phyloP scores from a whole-genome alignment of 2,888 invertebrate genomes.

The Escarpia spicata region DNA sequence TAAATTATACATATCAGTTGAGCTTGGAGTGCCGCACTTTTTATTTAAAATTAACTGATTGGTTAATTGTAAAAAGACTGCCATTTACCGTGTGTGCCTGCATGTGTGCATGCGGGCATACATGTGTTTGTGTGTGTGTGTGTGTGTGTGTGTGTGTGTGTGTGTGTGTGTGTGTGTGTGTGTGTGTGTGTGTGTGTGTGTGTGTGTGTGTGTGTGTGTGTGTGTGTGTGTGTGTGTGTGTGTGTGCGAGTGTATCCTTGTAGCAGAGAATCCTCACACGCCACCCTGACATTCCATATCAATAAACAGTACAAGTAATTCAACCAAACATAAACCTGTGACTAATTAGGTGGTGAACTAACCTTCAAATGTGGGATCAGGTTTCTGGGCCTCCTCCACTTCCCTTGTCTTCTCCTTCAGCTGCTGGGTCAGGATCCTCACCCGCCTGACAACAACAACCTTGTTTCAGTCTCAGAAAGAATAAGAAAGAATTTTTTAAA shows the following conservation, averaged over 20 bases:
- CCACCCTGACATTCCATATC: background rate
- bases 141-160: background rate
- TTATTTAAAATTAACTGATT: too few species aligned
- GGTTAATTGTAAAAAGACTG: too few species aligned
- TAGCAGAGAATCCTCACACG: background rate
- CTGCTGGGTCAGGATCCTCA: slow-evolving; percentile 25
- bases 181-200: background rate
- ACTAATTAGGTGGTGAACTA: background rate
- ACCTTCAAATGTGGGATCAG: slow-evolving; percentile 23
- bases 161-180: background rate
- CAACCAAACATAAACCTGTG: background rate
- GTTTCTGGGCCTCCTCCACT: slow-evolving; percentile 17
- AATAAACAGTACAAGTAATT: background rate
- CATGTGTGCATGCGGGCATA: background rate
- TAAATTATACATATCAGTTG: too few species aligned
- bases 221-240: background rate
- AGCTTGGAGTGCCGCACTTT: too few species aligned
- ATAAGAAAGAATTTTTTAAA: too few species aligned
- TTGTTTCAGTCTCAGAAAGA: too few species aligned
- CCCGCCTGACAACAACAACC: slow-evolving; percentile 13
- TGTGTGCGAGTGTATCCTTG: background rate
- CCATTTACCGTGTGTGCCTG: background rate
- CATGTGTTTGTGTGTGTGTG: too few species aligned
- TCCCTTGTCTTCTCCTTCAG: slow-evolving; percentile 25
- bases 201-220: background rate